phyloP scores from a whole-genome alignment of 2,888 invertebrate genomes.

The Lomographa bimaculata region DNA sequence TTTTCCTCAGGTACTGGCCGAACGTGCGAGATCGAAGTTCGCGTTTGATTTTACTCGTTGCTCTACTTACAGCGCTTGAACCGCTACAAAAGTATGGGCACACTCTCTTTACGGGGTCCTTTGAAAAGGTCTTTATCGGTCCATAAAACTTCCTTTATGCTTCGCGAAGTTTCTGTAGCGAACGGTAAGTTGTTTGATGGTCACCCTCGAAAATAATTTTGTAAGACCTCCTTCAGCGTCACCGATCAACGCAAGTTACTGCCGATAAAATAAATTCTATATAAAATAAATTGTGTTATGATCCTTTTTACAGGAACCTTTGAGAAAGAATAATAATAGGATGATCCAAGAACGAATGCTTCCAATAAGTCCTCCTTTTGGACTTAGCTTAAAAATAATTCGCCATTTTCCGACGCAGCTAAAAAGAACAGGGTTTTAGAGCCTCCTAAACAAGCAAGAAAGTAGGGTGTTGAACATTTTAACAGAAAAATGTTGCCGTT shows the following conservation, averaged over 20 bases:
- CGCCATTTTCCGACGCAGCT: slow-evolving; percentile 19
- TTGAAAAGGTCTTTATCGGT: slow-evolving; percentile 77
- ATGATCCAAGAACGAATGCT: slow-evolving; percentile 72
- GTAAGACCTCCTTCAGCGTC: slow-evolving; percentile 59
- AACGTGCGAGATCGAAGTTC: slow-evolving; percentile 9
- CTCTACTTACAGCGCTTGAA: slow-evolving; percentile 23
- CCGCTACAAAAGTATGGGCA: slow-evolving; percentile 25
- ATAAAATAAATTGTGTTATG: slow-evolving; percentile 75
- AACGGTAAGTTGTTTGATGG: slow-evolving; percentile 74
- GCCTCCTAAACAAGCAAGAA: slow-evolving; percentile 22
- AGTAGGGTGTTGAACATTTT: slow-evolving; percentile 17
- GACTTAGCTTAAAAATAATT: slow-evolving; percentile 44
- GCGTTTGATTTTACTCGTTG: slow-evolving; percentile 32
- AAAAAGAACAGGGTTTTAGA: slow-evolving; percentile 20
- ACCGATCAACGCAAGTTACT: slow-evolving; percentile 65
- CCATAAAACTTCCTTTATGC: slow-evolving; percentile 78
- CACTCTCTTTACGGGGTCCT: slow-evolving; percentile 56
- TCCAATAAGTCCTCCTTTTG: slow-evolving; percentile 65
- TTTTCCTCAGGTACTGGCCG: slow-evolving; percentile 4
- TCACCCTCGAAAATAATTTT: slow-evolving; percentile 76
- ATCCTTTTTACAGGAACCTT: slow-evolving; percentile 67
- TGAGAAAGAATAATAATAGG: slow-evolving; percentile 64
- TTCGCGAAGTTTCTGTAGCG: slow-evolving; percentile 67
- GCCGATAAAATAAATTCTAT: slow-evolving; percentile 71
- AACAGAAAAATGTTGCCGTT: slow-evolving; percentile 18